phyloP scores from a whole-genome alignment of 2,888 invertebrate species.

The Ectropis crepuscularia region DNA sequence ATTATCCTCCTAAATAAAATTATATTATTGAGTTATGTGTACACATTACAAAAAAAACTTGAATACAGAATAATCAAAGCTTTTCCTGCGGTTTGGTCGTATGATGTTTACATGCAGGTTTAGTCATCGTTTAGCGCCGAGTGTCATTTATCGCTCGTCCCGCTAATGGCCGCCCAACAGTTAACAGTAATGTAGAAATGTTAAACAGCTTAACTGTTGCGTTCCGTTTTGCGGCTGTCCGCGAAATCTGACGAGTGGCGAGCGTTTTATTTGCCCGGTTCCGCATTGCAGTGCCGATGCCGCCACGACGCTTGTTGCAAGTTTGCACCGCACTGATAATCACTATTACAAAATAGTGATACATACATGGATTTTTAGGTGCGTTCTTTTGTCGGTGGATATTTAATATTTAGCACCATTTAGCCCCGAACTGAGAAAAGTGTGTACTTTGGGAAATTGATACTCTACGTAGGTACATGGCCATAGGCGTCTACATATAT shows the following conservation, averaged over 20 bases:
- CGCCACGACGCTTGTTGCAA: conserved; percentile 5
- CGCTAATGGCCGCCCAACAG: conserved; percentile 62
- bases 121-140: conserved; percentile 28
- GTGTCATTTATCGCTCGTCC: conserved; percentile 24
- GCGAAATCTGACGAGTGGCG: conserved; percentile 68
- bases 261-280: conserved; percentile 63
- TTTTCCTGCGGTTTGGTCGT: conserved; percentile 15
- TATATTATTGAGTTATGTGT: no score
- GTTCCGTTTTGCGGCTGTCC: conserved; percentile 61
- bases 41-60: no score
- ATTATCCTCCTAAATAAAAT: no score
- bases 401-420: no score
- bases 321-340: not conserved
- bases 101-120: conserved; percentile 18
- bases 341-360: no score
- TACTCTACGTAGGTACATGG: no score
- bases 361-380: no score
- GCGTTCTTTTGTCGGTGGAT: no score
- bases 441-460: no score
- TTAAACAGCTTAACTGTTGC: conserved; percentile 68
- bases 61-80: not conserved
- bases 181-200: conserved; percentile 64
- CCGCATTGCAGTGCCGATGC: conserved; percentile 51
- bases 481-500: no score
- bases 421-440: no score